These are phyloP conservation scores for Dromius quadrimaculatus DNA, from an alignment of 2,888 invertebrate species.

Conservation along the genomic window DNA sequence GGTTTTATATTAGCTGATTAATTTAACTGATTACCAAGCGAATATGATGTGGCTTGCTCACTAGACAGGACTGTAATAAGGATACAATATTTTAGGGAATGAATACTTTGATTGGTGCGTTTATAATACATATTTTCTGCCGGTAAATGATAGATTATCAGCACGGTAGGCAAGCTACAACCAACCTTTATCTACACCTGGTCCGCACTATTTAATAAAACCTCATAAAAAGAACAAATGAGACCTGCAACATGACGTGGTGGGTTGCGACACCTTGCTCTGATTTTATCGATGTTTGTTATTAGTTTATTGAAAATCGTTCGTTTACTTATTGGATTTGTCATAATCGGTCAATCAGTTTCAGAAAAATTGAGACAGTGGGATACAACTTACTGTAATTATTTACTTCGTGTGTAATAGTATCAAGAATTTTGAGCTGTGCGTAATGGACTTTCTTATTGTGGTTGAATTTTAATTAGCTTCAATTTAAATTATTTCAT, in stretches of 20 bases:
- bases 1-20: constrained; percentile 27
- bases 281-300: constrained; percentile 11
- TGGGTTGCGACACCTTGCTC: constrained; percentile 18
- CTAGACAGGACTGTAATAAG: background rate
- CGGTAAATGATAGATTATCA: constrained; percentile 45
- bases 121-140: constrained; percentile 28
- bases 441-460: background rate
- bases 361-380: background rate
- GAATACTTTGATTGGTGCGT: background rate
- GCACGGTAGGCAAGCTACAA: constrained; percentile 22
- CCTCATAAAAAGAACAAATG: constrained; percentile 14
- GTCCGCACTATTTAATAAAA: background rate
- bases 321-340: constrained; percentile 9
- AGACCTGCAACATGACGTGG: constrained; percentile 19
- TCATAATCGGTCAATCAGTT: constrained; percentile 10
- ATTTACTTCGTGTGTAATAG: background rate
- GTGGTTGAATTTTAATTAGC: no score
- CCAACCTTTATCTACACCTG: constrained; percentile 38
- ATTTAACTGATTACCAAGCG: constrained; percentile 28
- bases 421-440: background rate
- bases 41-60: constrained; percentile 8
- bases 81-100: no score
- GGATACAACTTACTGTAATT: no score
- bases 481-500: constrained; percentile 13
- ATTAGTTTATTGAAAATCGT: constrained; percentile 19